Evolutionary conservation across 1,140 invertebrate genomes (phyloP).

Genomic region (Danaus melanippus): DNA sequence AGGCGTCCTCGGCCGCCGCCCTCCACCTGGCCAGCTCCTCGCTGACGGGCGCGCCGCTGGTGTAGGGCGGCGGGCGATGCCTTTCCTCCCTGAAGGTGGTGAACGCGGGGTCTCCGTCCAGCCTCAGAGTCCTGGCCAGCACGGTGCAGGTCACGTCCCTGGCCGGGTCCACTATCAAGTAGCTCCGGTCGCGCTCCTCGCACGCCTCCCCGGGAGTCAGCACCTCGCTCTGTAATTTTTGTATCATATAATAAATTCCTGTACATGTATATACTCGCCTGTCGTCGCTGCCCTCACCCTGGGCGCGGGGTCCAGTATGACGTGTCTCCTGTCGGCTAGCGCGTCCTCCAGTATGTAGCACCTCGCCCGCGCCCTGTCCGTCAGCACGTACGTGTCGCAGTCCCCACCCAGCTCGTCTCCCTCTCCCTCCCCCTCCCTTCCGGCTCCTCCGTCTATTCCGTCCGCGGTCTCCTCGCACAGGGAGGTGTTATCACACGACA

Average conservation of each 20-base stretch:
- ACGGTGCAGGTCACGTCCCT: conserved; percentile 54
- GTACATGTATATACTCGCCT: not conserved
- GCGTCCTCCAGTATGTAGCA: conserved; percentile 54
- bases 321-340: conserved; percentile 38
- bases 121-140: conserved; percentile 36
- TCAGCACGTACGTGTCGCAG: conserved; percentile 59
- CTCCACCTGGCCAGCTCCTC: conserved; percentile 39
- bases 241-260: not conserved
- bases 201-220: conserved; percentile 12
- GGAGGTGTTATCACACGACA: conserved; percentile 51
- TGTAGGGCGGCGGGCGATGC: conserved; percentile 12
- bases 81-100: conserved; percentile 34
- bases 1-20: conserved; percentile 15
- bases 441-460: conserved; percentile 27
- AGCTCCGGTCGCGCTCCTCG: conserved; percentile 30
- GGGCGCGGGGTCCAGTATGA: conserved; percentile 52
- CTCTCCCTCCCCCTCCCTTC: conserved; percentile 23
- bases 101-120: conserved; percentile 37
- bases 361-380: conserved; percentile 45
- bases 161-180: conserved; percentile 45
- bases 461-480: conserved; percentile 38
- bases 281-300: not conserved
- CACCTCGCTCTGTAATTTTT: conserved; percentile 1
- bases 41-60: conserved; percentile 8
- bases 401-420: conserved; percentile 17